Evolutionary conservation across 2,797 vertebrate species (phyloP), one percentile per base, ranked within the genome.

Genomic region (Adelosebastes latens): DNA sequence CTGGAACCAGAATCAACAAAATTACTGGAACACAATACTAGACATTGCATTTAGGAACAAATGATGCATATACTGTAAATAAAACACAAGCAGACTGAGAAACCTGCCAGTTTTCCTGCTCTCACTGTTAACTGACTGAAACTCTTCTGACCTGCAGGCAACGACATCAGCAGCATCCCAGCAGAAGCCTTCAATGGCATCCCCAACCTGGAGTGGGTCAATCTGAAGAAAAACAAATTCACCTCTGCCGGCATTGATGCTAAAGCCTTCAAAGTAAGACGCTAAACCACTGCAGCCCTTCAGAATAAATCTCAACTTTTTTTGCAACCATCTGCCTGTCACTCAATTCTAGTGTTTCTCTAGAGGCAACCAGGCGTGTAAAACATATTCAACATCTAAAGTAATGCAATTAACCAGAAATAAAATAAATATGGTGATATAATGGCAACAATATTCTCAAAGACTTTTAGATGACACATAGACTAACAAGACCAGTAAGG

Each of bases 141-240:
- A 61, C 4, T 74, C 13, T 46, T 77, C 56, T 82, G 67, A 73
- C 56, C 32, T 81, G 31, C 93, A 99, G 98, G 96, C 22, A 99
- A 99, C 59, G 89, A 86, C 68, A 99, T 99, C 92, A 95, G 93
- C 85, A 84, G 94, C 77, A 96, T 99, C 90, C 97, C 98, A 42
- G 95, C 95, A 20, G 97, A 92, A 90, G 97, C 97, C 61, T 99
- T 99, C 85, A 98, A 98, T 0, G 98, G 99, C 27, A 92, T 98
- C 65, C 97, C 97, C 5, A 98, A 98, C 92, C 91, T 99, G 93
- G 97, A 99, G 93, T 97, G 97, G 96, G 96, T 99, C 81, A 97
- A 99, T 92, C 92, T 99, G 31, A 97, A 97, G 90, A 99, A 97
- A 93, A 99, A 99, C 87, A 96, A 94, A 67, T 95, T 99, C 61